Base-by-base conservation (phyloP, 2,888 invertebrate species). In the Corythucha ciliata region DNA sequence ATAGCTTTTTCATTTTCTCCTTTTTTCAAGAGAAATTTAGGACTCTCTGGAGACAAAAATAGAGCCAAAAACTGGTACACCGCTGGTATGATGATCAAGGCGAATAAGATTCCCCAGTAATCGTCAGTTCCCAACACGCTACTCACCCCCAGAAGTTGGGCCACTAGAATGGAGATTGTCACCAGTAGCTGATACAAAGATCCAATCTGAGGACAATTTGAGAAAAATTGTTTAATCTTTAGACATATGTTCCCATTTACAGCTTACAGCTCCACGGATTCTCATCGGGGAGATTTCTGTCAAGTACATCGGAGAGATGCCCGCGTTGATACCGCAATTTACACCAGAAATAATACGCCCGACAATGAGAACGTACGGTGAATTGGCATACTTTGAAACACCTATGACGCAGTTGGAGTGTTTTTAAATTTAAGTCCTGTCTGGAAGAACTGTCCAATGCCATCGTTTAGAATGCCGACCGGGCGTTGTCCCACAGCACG, bases 1-100 rank as follows among this genome's bases (percentile, higher is more conserved):
- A 69, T 66, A 16, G 74, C 73, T 48, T 67, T 66, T 6, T 67
- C 65, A 2, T 41, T 20, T 54, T 71, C 69, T 42, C 69, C 65
- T 50, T 64, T 50, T 40, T 55, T 53, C 10, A 55, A 32, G 12
- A 46, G 21, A 25, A 36, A 55, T 40, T 55, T 55, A 5, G 55
- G 55, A n/a, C 53, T 55, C 29, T 55, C 55, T 3, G 55, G 55
- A 6, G 37, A 49, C 14, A 45, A 16, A 2, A 53, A 1, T 32
- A 55, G 26, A 1, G 16, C 45, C n/a, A 55, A 33, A 4, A 53
- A 36, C 24, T 55, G 55, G 5, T 44, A 50, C 2, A 49, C 32
- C 8, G 45, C 55, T 16, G 51, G 42, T 2, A 50, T 14, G 6
- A 34, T 12, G 8, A 53, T 39, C 7, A 55, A 20, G 12, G 34